Evolutionary conservation across 1,140 invertebrate genomes (phyloP), one percentile per base, ranked within the genome.

Genomic region (Drosophila nikananu): DNA sequence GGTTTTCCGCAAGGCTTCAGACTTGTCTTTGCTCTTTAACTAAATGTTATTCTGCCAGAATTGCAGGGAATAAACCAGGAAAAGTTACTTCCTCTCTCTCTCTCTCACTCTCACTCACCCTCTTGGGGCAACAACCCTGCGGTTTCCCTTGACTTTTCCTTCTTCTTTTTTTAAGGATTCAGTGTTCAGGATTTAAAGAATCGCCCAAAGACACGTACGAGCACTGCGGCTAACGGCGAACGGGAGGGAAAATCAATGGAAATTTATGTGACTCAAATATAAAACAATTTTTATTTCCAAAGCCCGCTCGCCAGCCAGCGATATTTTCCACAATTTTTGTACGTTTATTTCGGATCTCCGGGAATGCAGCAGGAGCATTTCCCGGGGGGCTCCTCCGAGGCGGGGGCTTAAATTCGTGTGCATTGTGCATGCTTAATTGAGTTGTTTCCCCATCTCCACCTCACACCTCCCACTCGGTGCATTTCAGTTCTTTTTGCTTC

Each of bases 391-490:
- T 23, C 32, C 30, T 51, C 2, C 30, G 42, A 60, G 25, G 19
- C 17, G 15, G 39, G 35, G 19, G 63, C 61, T 66, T 82, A 86
- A 80, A 83, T 87, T 87, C 77, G 83, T 86, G 83, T 87, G 83
- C 83, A 86, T 86, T 87, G 83, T 86, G 83, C 83, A 86, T 86
- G 83, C 83, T 87, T 86, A 86, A 86, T 86, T 86, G 83, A 86
- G 83, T 86, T 86, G 83, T 86, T 23, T 17, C 10, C 32, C 32
- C 32, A 12, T 12, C 32, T 8, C 35, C 10, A 1, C 12, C 51
- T 23, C 41, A n/a, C n/a, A n/a, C n/a, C 21, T 44, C 23, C 30
- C 35, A n/a, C 23, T 27, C 48, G 48, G n/a, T 13, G 35, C 25
- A 49, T 49, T 51, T 49, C 19, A 2, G 48, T 42, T 37, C 32